phyloP scores from a whole-genome alignment of 2,888 invertebrate genomes.

The Ethmia dodecea region DNA sequence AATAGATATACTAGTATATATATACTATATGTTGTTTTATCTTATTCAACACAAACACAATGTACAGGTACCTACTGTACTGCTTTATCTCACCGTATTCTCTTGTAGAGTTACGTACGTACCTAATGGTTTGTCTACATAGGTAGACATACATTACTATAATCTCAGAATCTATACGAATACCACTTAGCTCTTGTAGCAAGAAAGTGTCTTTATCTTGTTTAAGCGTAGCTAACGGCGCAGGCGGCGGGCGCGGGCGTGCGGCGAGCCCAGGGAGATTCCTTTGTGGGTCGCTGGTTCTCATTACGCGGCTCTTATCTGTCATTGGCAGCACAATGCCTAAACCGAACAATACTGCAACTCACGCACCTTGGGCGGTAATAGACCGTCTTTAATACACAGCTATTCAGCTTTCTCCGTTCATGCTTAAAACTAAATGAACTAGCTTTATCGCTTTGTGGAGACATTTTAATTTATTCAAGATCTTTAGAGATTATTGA shows the following conservation, averaged over 20 bases:
- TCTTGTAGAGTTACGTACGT: too few species aligned
- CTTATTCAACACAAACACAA: too few species aligned
- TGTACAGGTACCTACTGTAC: too few species aligned
- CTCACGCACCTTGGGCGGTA: slow-evolving; percentile 43
- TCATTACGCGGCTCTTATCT: slow-evolving; percentile 65
- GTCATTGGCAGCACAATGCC: slow-evolving; percentile 67
- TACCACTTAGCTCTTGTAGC: too few species aligned
- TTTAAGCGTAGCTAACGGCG: slow-evolving; percentile 1
- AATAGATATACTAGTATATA: too few species aligned
- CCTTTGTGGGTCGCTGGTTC: slow-evolving; percentile 50
- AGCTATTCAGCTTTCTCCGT: slow-evolving; percentile 22
- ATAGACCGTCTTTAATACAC: slow-evolving; percentile 26
- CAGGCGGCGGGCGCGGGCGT: slow-evolving; percentile 18
- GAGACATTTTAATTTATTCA: too few species aligned
- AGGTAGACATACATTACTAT: too few species aligned
- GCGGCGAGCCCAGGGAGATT: slow-evolving; percentile 35
- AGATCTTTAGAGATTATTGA: too few species aligned
- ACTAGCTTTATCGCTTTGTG: slow-evolving; percentile 7
- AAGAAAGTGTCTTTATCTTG: slow-evolving; percentile 15
- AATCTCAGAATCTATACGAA: too few species aligned
- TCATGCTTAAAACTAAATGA: slow-evolving; percentile 18
- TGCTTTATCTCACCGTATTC: too few species aligned
- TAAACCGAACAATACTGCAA: slow-evolving; percentile 50
- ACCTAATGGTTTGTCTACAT: too few species aligned
- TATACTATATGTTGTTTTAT: too few species aligned